These are phyloP conservation scores for Cheirogaleus major DNA, from an alignment of 2,797 vertebrate species.

Conservation along the genomic window DNA sequence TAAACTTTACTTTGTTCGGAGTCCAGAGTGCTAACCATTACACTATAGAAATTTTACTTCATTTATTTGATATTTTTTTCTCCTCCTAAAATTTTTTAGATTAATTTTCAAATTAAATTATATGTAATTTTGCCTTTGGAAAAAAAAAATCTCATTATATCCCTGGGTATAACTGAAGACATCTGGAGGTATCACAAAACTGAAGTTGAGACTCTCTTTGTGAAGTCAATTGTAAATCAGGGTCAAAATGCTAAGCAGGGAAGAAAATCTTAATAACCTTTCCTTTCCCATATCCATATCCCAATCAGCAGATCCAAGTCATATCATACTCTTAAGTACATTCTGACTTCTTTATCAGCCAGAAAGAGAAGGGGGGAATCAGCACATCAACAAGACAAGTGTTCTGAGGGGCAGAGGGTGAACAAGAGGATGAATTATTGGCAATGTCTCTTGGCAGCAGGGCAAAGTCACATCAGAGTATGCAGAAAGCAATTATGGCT, in stretches of 20 bases:
- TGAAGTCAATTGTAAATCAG: conserved; percentile 51
- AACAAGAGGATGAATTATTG: background rate
- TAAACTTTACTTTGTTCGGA: background rate
- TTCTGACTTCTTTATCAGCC: conserved; percentile 48
- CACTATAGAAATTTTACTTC: background rate
- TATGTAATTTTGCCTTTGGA: background rate
- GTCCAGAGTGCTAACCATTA: background rate
- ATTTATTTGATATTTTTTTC: background rate
- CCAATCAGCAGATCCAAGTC: conserved; percentile 49
- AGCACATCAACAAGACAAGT: conserved; percentile 50
- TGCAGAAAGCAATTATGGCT: background rate
- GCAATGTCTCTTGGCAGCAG: background rate
- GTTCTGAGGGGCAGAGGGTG: background rate
- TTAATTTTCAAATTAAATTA: conserved; percentile 21
- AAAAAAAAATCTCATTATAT: background rate
- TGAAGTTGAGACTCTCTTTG: conserved; percentile 50
- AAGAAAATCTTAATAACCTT: conserved; percentile 20
- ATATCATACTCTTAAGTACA: background rate
- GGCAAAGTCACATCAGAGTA: background rate
- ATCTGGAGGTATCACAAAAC: background rate
- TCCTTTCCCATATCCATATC: conserved; percentile 28
- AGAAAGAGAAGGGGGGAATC: conserved; percentile 53
- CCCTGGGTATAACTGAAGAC: background rate
- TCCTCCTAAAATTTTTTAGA: background rate
- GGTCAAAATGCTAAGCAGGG: conserved; percentile 56